Evolutionary conservation across 2,888 invertebrate genomes (phyloP).

Genomic region (Carcina quercana): DNA sequence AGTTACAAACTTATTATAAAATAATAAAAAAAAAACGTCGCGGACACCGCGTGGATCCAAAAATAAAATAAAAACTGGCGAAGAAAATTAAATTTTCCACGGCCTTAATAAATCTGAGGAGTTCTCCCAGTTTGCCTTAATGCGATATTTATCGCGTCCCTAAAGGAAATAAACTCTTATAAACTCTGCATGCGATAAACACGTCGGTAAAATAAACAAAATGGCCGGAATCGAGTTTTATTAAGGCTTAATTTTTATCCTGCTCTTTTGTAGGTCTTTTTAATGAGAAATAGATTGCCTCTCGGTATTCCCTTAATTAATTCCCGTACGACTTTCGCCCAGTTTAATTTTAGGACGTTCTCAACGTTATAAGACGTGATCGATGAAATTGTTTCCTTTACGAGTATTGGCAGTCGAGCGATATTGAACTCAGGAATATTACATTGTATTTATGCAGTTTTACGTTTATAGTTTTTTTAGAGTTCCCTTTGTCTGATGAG

Average conservation of each 20-base stretch:
- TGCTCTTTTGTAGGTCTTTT: slow-evolving; percentile 3
- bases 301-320: slow-evolving; percentile 8
- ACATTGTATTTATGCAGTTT: too few relatives aligned
- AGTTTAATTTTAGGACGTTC: too few relatives aligned
- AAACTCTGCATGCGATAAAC: slow-evolving; percentile 49
- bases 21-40: slow-evolving; percentile 24
- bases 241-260: slow-evolving; percentile 23
- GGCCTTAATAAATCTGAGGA: slow-evolving; percentile 49
- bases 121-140: slow-evolving; percentile 37
- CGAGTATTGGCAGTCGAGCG: too few relatives aligned
- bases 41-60: too few relatives aligned
- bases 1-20: slow-evolving; percentile 8
- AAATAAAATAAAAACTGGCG: slow-evolving; percentile 35
- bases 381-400: too few relatives aligned
- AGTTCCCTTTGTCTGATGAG: too few relatives aligned
- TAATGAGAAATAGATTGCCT: slow-evolving; percentile 7
- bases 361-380: too few relatives aligned
- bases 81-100: slow-evolving; percentile 41
- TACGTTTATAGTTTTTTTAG: too few relatives aligned
- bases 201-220: slow-evolving; percentile 42
- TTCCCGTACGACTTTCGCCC: neutral
- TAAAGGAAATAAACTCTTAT: slow-evolving; percentile 49
- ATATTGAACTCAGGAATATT: too few relatives aligned
- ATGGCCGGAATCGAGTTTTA: slow-evolving; percentile 22
- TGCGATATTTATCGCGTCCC: slow-evolving; percentile 60